Conservation (phyloP, 2,888 invertebrate species). For the Spilarctia lutea region DNA sequence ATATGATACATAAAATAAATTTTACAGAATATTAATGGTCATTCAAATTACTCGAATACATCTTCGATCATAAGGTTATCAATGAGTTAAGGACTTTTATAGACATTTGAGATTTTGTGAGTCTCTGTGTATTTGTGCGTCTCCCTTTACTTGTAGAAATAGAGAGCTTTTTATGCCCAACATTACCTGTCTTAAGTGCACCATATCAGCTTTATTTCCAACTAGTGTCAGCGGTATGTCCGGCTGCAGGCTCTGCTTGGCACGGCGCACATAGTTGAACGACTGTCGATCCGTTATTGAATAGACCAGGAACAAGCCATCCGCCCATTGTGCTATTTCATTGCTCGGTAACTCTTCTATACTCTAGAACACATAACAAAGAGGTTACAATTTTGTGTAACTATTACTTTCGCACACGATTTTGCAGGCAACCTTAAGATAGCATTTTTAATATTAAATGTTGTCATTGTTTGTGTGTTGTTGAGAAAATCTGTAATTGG, state of each 20-base stretch:
- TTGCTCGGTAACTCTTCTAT: constrained; percentile 90
- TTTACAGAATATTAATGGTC: neutral
- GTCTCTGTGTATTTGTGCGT: too few species aligned
- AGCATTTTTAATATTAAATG: too few species aligned
- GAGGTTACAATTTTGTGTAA: neutral
- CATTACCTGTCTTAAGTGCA: constrained; percentile 91
- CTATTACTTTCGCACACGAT: too few species aligned
- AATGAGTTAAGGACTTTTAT: neutral
- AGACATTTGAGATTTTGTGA: neutral
- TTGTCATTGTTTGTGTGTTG: too few species aligned
- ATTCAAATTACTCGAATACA: neutral
- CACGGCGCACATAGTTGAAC: constrained; percentile 93
- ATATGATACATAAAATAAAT: neutral
- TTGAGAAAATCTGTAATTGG: too few species aligned
- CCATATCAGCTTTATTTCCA: constrained; percentile 96
- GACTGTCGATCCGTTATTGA: constrained; percentile 95
- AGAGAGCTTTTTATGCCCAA: neutral
- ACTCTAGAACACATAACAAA: constrained; percentile 81
- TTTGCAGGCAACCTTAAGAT: too few species aligned
- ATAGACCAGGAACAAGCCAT: constrained; percentile 95
- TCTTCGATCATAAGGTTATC: neutral
- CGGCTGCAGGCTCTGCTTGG: constrained; percentile 89
- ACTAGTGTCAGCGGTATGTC: constrained; percentile 94
- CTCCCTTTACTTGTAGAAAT: neutral
- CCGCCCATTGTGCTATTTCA: constrained; percentile 95